Base-by-base conservation (phyloP, 1,140 invertebrate species). In the Pentalonia nigronervosa region DNA sequence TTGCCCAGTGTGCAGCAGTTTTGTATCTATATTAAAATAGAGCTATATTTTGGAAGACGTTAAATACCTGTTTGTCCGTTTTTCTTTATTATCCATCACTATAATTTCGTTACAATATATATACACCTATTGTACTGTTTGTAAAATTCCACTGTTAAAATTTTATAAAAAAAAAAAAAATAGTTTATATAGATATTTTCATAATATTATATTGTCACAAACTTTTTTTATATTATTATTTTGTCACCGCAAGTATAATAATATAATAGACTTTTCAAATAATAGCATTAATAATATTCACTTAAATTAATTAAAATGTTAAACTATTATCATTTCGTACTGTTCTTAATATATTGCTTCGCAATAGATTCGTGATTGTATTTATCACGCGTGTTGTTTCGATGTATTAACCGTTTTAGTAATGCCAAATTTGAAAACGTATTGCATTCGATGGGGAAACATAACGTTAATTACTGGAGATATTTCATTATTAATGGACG, bases 401-500 rank as follows among this genome's bases (percentile, higher is more conserved):
- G 60, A n/a, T 17, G 60, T 67, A 14, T 67, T 67, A n/a, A 67
- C 60, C 21, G 30, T 76, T n/a, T n/a, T 34, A n/a, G 60, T n/a
- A n/a, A 76, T 34, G 60, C 14, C n/a, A 76, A 76, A 76, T n/a
- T 76, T 76, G 60, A 76, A 76, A 76, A 76, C 60, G 14, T 17
- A n/a, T n/a, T 4, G n/a, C 14, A n/a, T n/a, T 76, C 30, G 60
- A 76, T 76, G n/a, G n/a, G 60, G 14, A 4, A 17, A 34, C 60
- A n/a, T n/a, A 76, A 76, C 30, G 14, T 76, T 76, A 76, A 76
- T 76, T 76, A n/a, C 60, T 76, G n/a, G 60, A n/a, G n/a, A 76
- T n/a, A 76, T 76, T 76, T 76, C 60, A 76, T 76, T 76, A 76
- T 76, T 76, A 76, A 76, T 76, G 60, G 60, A 76, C 30, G n/a